phyloP scores from a whole-genome alignment of 2,797 vertebrate species.

The Dallia pectoralis region DNA sequence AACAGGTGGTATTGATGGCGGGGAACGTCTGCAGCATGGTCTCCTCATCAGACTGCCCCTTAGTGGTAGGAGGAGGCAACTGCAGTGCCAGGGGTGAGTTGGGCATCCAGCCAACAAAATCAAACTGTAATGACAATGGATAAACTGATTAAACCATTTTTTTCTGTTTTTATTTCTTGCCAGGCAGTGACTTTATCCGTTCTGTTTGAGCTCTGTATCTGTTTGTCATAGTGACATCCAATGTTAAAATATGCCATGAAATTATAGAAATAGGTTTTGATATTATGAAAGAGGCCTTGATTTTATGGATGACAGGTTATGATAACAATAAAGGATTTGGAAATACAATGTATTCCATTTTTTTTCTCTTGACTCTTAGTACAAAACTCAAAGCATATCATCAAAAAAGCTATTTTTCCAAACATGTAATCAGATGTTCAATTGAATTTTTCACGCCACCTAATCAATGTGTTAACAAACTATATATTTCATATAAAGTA shows the following conservation, averaged over 20 bases:
- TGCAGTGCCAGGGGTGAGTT: conserved; percentile 53
- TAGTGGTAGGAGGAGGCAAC: conserved; percentile 50
- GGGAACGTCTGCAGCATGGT: conserved; percentile 50
- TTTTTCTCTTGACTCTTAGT: too few species aligned
- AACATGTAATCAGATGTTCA: too few species aligned
- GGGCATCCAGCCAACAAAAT: conserved; percentile 59
- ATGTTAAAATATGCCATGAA: background rate
- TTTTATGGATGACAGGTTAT: too few species aligned
- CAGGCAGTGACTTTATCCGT: background rate
- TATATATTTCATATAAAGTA: too few species aligned
- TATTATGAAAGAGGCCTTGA: too few species aligned
- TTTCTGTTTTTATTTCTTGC: background rate
- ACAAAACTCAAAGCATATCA: too few species aligned
- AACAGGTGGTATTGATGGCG: conserved; percentile 31
- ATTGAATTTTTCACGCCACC: too few species aligned
- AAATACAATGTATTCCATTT: too few species aligned
- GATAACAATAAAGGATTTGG: too few species aligned
- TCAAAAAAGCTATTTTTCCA: too few species aligned
- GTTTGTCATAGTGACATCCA: background rate
- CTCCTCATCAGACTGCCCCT: conserved; percentile 39
- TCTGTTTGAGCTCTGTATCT: background rate
- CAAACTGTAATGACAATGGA: conserved; percentile 42
- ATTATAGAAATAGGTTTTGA: too few species aligned
- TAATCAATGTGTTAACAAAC: too few species aligned
- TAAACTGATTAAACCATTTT: background rate